phyloP scores from a whole-genome alignment of 2,888 invertebrate species.

The Amaurobius ferox region DNA sequence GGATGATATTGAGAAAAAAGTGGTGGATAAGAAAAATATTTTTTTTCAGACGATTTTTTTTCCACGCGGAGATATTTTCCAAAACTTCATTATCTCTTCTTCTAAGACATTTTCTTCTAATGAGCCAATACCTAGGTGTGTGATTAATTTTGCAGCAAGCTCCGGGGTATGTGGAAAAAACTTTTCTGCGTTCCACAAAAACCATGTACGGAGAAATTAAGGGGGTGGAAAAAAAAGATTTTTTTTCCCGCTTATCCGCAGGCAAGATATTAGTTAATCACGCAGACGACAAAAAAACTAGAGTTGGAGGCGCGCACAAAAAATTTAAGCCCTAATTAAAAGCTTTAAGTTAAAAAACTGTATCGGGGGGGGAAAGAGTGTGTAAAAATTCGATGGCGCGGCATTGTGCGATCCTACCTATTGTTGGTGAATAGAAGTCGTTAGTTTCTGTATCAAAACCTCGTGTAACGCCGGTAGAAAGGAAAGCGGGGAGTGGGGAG shows the following conservation, averaged over 20 bases:
- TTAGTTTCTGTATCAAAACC: conserved; percentile 66
- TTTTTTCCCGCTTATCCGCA: conserved; percentile 31
- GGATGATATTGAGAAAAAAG: conserved; percentile 12
- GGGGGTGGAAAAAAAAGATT: conserved; percentile 23
- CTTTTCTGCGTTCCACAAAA: conserved; percentile 38
- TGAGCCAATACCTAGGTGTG: conserved; percentile 55
- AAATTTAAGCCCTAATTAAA: conserved; percentile 71
- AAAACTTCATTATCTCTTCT: conserved; percentile 68
- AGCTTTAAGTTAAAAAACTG: conserved; percentile 55
- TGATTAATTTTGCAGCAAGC: conserved; percentile 65
- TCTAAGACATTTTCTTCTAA: conserved; percentile 68
- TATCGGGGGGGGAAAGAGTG: conserved; percentile 40
- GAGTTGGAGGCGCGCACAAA: conserved; percentile 29
- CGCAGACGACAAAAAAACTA: conserved; percentile 49
- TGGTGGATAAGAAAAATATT: background rate
- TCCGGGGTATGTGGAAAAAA: conserved; percentile 37
- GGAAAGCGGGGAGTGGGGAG: conserved; percentile 11
- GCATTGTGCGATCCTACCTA: conserved; percentile 63
- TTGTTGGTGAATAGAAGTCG: conserved; percentile 65
- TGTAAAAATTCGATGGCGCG: conserved; percentile 65
- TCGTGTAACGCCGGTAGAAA: conserved; percentile 44
- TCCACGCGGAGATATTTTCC: conserved; percentile 39
- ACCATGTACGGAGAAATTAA: conserved; percentile 59
- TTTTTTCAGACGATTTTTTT: conserved; percentile 10
- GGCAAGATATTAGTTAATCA: conserved; percentile 69